Percentiles rank a stretch among this genome's conserved stretches.
Conservation (phyloP, 2,797 vertebrate genomes). For the Sylvia borin region DNA sequence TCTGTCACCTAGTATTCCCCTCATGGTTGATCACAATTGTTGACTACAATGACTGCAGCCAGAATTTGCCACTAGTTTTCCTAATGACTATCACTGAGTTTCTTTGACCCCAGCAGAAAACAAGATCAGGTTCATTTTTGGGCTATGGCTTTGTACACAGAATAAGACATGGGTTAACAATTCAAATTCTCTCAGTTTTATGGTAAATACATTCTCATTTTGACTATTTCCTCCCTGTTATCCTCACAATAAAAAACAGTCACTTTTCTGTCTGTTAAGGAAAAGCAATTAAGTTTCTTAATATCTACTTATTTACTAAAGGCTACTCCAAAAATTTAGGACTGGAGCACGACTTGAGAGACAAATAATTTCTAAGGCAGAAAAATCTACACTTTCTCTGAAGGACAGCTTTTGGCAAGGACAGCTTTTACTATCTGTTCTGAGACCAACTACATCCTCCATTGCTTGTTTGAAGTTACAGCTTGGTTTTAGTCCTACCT, state of each 20-base stretch:
- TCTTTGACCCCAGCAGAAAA: neutral
- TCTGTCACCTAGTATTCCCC: neutral
- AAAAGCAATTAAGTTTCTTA: neutral
- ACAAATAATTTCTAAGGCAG: neutral
- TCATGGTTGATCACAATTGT: neutral
- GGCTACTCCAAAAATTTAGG: neutral
- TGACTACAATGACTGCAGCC: neutral
- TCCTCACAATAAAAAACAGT: neutral
- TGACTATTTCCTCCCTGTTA: accelerated
- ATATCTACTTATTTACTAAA: neutral
- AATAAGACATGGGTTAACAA: neutral
- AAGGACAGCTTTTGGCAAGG: neutral
- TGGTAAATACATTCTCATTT: neutral
- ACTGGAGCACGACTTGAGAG: neutral
- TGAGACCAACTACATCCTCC: neutral
- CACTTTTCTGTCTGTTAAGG: neutral
- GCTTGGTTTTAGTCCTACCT: neutral
- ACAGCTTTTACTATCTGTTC: neutral
- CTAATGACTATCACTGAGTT: neutral
- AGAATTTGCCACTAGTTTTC: neutral
- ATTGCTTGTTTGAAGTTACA: neutral
- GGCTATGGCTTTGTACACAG: neutral
- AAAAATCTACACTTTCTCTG: neutral
- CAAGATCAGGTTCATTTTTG: neutral
- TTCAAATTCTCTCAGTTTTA: neutral